Base-by-base conservation (phyloP, 2,888 invertebrate genomes). In the Oeneis ivallda region DNA sequence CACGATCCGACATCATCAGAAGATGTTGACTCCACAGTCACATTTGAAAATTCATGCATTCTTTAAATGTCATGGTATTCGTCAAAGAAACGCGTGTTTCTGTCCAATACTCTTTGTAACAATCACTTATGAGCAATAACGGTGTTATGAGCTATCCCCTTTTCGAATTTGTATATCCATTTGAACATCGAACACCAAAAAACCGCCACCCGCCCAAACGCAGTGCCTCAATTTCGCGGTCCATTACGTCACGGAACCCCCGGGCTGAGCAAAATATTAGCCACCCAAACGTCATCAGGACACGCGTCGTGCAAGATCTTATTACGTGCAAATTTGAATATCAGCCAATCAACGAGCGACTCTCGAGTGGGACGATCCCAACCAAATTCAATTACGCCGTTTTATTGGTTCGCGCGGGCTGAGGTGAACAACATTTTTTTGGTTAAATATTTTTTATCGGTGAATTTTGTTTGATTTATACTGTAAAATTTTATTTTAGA, bases 311-410 rank as follows among this genome's bases (percentile, higher is more conserved):
- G 75, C 74, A 74, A 78, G 77, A 89, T 84, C 83, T 84, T 70
- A 85, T 89, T 89, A 87, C 80, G 76, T 78, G 74, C 78, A 83
- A 89, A 89, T 90, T 89, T 90, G 89, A 89, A 90, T 90, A 89
- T 88, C 88, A 83, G 90, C 90, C 90, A 90, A 90, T 90, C 89
- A 89, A 85, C 86, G 86, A 70, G 75, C 83, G 82, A 79, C 85
- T 78, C 67, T 62, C 71, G 74, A 77, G 78, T 74, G 75, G 83
- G 75, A 76, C 79, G 82, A 83, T 84, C 89, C 87, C 78, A 74
- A 75, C 74, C 75, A 71, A 76, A 89, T 87, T 83, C 78, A 80
- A 86, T 89, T 87, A 84, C 80, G 70, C 72, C 72, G 73, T 80
- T 79, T 77, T 78, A 73, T 72, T 72, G 71, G 66, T 61, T 45